Evolutionary conservation across 2,888 invertebrate species (phyloP).

Genomic region (Apomyelois bistriatella): DNA sequence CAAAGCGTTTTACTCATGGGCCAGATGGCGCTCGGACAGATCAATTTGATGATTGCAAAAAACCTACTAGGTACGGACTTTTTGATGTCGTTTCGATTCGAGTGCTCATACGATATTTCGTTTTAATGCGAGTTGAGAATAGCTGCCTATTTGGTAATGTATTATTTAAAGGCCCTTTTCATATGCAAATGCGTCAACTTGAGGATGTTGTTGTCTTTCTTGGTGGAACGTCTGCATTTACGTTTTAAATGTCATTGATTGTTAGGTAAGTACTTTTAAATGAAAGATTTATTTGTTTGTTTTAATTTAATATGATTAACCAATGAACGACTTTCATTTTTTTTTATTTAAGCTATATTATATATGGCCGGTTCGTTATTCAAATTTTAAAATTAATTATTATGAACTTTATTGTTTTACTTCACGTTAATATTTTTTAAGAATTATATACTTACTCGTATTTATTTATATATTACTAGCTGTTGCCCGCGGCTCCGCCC

Average conservation of each 20-base stretch:
- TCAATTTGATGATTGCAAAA: constrained; percentile 80
- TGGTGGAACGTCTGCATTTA: neutral
- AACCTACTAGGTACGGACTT: constrained; percentile 52
- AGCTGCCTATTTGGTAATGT: constrained; percentile 15
- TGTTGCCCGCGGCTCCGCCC: no score
- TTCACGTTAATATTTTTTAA: no score
- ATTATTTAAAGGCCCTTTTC: constrained; percentile 11
- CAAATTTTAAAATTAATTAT: no score
- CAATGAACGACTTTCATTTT: no score
- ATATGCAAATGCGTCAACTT: constrained; percentile 1
- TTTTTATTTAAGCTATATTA: no score
- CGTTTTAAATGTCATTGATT: neutral
- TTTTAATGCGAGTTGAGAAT: constrained; percentile 28
- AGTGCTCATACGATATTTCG: constrained; percentile 39
- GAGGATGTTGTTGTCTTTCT: neutral
- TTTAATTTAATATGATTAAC: no score
- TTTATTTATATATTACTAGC: no score
- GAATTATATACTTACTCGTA: no score
- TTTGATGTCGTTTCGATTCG: constrained; percentile 62
- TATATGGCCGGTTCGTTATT: no score
- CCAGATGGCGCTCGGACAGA: constrained; percentile 77
- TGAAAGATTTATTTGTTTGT: neutral
- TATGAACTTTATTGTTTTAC: no score
- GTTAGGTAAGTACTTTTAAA: no score
- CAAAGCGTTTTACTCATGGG: constrained; percentile 75